phyloP scores from a whole-genome alignment of 2,888 invertebrate species.

The Archips xylosteana region DNA sequence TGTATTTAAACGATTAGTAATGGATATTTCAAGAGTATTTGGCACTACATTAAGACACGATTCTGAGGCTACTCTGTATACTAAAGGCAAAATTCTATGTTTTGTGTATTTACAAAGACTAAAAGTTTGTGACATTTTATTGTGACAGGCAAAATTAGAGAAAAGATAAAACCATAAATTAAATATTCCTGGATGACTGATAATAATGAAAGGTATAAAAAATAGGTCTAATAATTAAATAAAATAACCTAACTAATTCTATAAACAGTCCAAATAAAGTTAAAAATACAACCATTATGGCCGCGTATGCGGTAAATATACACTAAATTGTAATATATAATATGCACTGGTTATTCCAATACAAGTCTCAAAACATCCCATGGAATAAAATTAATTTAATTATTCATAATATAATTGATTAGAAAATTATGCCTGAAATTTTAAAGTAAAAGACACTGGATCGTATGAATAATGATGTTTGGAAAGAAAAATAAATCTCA shows the following conservation, averaged over 20 bases:
- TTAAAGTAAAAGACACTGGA: too few species aligned
- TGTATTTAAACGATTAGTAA: not conserved
- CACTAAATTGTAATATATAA: constrained; percentile 6
- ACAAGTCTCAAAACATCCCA: not conserved
- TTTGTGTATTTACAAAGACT: not conserved
- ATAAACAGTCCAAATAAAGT: constrained; percentile 36
- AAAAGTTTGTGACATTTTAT: not conserved
- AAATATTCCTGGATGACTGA: constrained; percentile 5
- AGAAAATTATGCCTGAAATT: too few species aligned
- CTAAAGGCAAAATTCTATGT: constrained; percentile 5
- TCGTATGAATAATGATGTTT: not conserved
- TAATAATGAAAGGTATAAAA: constrained; percentile 19
- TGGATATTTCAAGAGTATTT: constrained; percentile 61
- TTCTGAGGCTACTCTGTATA: constrained; percentile 52
- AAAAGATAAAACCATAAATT: constrained; percentile 2
- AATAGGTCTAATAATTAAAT: constrained; percentile 35
- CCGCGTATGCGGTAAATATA: constrained; percentile 14
- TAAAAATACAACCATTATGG: constrained; percentile 37
- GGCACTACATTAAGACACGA: constrained; percentile 73
- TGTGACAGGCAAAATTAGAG: not conserved
- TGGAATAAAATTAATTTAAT: not conserved
- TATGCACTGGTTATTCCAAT: constrained; percentile 27
- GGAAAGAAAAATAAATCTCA: constrained; percentile 2
- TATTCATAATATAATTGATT: too few species aligned
- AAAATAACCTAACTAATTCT: not conserved